These are phyloP conservation scores for Dallia pectoralis DNA, from an alignment of 2,797 vertebrate genomes.

Conservation along the genomic window DNA sequence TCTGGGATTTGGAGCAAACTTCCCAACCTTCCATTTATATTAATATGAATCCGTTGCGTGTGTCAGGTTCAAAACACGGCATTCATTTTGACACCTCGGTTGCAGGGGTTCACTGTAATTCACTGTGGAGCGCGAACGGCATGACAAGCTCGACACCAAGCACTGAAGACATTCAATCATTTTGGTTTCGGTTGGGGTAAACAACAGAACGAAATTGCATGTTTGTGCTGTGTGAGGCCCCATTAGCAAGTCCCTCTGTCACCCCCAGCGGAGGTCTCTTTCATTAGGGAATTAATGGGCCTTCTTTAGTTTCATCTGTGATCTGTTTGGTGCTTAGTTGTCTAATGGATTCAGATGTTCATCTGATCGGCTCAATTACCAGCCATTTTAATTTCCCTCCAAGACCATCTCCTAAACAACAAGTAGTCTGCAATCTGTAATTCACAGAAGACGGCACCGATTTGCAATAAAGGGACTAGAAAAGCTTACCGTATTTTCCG, in stretches of 20 bases:
- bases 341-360: slow-evolving; percentile 25
- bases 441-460: neutral
- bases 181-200: neutral
- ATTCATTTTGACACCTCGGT: neutral
- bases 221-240: neutral
- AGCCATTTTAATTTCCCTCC: slow-evolving; percentile 1
- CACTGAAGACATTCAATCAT: neutral
- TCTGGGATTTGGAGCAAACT: neutral
- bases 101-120: neutral
- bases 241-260: slow-evolving; percentile 3
- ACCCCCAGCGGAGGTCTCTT: slow-evolving; percentile 8
- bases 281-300: slow-evolving; percentile 34
- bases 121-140: neutral
- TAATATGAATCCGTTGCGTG: neutral
- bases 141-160: neutral
- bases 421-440: no score
- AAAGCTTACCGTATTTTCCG: no score
- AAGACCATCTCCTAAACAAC: neutral
- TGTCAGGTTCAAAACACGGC: neutral
- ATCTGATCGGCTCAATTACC: slow-evolving; percentile 22
- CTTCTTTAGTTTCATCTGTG: slow-evolving; percentile 11
- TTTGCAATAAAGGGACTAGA: neutral
- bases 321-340: slow-evolving; percentile 22
- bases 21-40: neutral
- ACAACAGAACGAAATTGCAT: neutral